These are phyloP conservation scores for Galleria mellonella DNA, from an alignment of 1,140 invertebrate genomes.

Conservation along the genomic window DNA sequence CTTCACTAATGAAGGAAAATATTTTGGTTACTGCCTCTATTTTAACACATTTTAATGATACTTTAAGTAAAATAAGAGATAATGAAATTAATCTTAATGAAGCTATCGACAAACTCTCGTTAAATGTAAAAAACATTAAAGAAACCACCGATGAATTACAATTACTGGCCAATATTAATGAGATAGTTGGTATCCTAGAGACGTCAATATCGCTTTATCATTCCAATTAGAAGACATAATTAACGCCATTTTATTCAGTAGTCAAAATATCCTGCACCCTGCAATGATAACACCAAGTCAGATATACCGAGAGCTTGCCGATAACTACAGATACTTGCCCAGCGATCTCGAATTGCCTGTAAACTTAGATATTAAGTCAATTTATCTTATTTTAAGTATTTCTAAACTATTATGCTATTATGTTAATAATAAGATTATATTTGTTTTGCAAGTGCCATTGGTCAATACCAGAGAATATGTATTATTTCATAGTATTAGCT, in stretches of 20 bases:
- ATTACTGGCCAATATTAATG: constrained; percentile 14
- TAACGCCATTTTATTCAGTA: constrained; percentile 25
- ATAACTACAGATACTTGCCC: constrained; percentile 25
- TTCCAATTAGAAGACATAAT: constrained; percentile 29
- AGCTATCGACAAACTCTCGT: constrained; percentile 18
- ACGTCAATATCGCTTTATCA: constrained; percentile 20
- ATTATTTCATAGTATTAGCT: no score
- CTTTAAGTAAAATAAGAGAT: constrained; percentile 13
- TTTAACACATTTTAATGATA: no score
- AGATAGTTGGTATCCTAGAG: constrained; percentile 17
- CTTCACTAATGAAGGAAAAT: no score
- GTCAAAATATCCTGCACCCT: constrained; percentile 25
- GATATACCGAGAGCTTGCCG: constrained; percentile 23
- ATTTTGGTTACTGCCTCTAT: no score
- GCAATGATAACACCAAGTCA: constrained; percentile 19
- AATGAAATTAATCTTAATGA: constrained; percentile 20
- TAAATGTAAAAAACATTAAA: constrained; percentile 13
- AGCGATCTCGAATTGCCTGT: background rate
- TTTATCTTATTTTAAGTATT: background rate
- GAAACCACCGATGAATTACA: constrained; percentile 10
- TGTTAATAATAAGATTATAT: no score
- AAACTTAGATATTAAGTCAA: background rate
- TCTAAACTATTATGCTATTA: no score
- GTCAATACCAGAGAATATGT: no score
- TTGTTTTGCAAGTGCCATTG: no score